Evolutionary conservation across 1,140 invertebrate genomes (phyloP).

Genomic region (Pogonomyrmex californicus): DNA sequence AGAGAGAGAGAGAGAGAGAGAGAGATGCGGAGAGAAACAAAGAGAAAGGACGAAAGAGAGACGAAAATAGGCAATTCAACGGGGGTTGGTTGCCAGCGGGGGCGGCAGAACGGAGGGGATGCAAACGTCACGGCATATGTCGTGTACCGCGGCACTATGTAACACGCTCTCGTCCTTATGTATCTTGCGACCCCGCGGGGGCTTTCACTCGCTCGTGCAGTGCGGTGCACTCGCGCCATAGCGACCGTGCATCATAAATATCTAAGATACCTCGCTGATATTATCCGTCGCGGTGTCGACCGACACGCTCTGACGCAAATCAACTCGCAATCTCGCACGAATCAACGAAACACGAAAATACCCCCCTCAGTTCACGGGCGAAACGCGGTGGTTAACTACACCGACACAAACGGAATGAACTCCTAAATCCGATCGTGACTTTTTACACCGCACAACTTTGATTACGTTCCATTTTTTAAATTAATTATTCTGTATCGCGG

Average conservation of each 20-base stretch:
- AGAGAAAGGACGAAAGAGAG: slow-evolving; percentile 34
- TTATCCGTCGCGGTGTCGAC: not conserved
- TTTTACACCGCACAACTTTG: not conserved
- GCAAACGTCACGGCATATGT: slow-evolving; percentile 79
- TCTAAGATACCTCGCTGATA: slow-evolving; percentile 70
- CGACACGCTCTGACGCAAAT: slow-evolving; percentile 15
- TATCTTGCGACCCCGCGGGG: slow-evolving; percentile 52
- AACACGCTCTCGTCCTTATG: slow-evolving; percentile 75
- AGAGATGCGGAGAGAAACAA: slow-evolving; percentile 41
- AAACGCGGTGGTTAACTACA: slow-evolving; percentile 9
- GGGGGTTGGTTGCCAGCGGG: slow-evolving; percentile 17
- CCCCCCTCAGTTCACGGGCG: not conserved
- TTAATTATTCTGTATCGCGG: not conserved
- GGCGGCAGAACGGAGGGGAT: slow-evolving; percentile 14
- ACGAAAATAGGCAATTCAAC: slow-evolving; percentile 24
- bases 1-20: slow-evolving; percentile 46
- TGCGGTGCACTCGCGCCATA: slow-evolving; percentile 45
- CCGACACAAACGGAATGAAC: slow-evolving; percentile 4
- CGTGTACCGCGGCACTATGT: slow-evolving; percentile 80
- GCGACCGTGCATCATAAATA: slow-evolving; percentile 74
- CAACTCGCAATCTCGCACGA: slow-evolving; percentile 36
- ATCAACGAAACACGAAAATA: slow-evolving; percentile 26
- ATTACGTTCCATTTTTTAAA: slow-evolving; percentile 27
- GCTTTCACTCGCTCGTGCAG: slow-evolving; percentile 6
- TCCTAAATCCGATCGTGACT: not conserved